Base-by-base conservation (phyloP, 2,113 vertebrate species). In the Ciconia stormi region DNA sequence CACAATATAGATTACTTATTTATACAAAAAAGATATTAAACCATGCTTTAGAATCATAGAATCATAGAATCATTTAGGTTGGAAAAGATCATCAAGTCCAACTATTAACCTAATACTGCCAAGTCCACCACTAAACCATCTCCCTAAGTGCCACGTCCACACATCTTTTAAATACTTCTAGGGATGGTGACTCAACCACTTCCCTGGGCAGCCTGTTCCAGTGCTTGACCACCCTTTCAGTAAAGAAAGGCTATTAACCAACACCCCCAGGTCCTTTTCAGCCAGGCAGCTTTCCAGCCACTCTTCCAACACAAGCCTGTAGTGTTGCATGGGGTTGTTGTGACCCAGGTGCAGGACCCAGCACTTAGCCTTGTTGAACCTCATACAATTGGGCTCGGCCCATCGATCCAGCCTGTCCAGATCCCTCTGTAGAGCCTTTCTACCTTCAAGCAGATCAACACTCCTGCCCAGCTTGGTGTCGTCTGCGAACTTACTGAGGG, bases 391-490 rank as follows among this genome's bases (percentile, higher is more conserved):
- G 19, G 14, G 19, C 46, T 78, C 5, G 7, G 13, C 32, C 23
- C 30, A 38, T 30, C 3, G 2, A 53, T 38, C 10, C 26, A 34
- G 30, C 14, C 30, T 74, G 16, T 46, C 34, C 34, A 63, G 26
- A 30, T 63, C 19, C 13, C 10, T 55, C 32, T 46, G 12, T 0
- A 1, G n/a, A 27, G 2, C 14, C 7, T 52, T 63, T 20, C 47
- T 72, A 4, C 22, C 13, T 16, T 73, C 19, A 12, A 47, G 16
- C 19, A 63, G 34, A 38, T 19, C 36, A 58, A n/a, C 29, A 36
- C 2, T 58, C 4, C 6, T 3, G 0, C 1, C 2, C 15, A 69
- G 2, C 6, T 22, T 69, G 38, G 11, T 62, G 42, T 58, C 3
- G 8, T 30, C 34, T 78, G 29, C 26, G 56, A 58, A 78, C 8